Evolutionary conservation across 2,797 vertebrate genomes (phyloP), one percentile per base, ranked within the genome.

Genomic region (Lepilemur septentrionalis): DNA sequence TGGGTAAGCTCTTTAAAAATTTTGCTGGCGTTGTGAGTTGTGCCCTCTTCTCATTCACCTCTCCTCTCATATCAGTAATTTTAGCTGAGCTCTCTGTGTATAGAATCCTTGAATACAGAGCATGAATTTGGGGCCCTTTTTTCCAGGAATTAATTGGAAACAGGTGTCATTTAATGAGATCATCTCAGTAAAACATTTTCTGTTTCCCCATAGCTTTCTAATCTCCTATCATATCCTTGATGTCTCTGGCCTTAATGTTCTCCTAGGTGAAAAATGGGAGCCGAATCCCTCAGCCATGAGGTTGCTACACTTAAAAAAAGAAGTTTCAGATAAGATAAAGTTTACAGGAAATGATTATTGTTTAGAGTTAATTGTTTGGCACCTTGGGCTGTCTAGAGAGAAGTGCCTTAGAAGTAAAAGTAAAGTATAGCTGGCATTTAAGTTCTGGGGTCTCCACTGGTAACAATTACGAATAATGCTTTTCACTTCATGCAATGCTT

Each of bases 301-400:
- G 38, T 91, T 50, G 63, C n/a, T 93, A 35, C 1, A 67, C 38
- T 35, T 75, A 57, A 88, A 32, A n/a, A 82, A 82, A 92, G 72
- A 93, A 76, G 10, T 65, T 41, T 8, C 85, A 67, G 57, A 52
- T 79, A 30, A 75, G 41, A 13, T n/a, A n/a, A n/a, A n/a, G n/a
- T n/a, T n/a, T n/a, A n/a, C n/a, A 82, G 72, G 75, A 93, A 81
- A n/a, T 76, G 85, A 76, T 72, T 59, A 18, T 86, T 89, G 78
- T 81, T 91, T 84, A 65, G 35, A 93, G 85, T 61, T 93, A 95
- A 70, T 96, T 55, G 25, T 84, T 89, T 89, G 63, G n/a, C 69
- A 79, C 38, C 52, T 86, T 96, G 43, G 86, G 55, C 50, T 79
- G 96, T 96, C 83, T 95, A 67, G 84, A 95, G 87, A 96, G 76